Conservation (phyloP, 2,888 invertebrate genomes). For the Hoplodrina ambigua region DNA sequence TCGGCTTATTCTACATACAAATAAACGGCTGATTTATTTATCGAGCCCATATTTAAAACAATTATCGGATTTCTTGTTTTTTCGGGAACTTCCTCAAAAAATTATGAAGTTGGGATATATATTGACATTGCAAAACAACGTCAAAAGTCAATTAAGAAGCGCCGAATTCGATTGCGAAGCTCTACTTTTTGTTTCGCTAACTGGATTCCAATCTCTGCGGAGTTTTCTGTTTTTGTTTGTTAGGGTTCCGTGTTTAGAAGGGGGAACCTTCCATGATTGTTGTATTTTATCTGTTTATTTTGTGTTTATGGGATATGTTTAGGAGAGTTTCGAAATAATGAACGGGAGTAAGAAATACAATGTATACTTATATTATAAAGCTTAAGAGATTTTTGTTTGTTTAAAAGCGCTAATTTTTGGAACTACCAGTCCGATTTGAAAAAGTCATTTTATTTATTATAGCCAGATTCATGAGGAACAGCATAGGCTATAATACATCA, state of each 20-base stretch:
- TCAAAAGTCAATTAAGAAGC: constrained; percentile 72
- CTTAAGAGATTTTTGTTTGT: too few species aligned
- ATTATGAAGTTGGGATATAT: constrained; percentile 55
- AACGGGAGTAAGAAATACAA: not conserved
- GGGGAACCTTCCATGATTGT: constrained; percentile 18
- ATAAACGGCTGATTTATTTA: not conserved
- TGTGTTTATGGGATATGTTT: not conserved
- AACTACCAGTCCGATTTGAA: too few species aligned
- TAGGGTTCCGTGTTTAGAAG: constrained; percentile 19
- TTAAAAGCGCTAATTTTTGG: too few species aligned
- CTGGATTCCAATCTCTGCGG: constrained; percentile 69
- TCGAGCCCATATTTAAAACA: not conserved
- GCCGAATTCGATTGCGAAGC: constrained; percentile 67
- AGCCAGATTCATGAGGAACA: too few species aligned
- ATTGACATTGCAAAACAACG: constrained; percentile 70
- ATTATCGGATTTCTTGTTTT: not conserved
- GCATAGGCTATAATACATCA: too few species aligned
- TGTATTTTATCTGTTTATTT: constrained; percentile 38
- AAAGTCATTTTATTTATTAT: too few species aligned
- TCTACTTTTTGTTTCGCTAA: constrained; percentile 69
- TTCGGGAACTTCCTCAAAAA: constrained; percentile 43
- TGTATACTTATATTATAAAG: too few species aligned
- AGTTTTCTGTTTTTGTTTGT: constrained; percentile 63
- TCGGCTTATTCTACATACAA: not conserved
- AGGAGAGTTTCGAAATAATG: not conserved